Conservation (phyloP, 92 coral and sea anemone genomes). For the Phenganax marumi region DNA sequence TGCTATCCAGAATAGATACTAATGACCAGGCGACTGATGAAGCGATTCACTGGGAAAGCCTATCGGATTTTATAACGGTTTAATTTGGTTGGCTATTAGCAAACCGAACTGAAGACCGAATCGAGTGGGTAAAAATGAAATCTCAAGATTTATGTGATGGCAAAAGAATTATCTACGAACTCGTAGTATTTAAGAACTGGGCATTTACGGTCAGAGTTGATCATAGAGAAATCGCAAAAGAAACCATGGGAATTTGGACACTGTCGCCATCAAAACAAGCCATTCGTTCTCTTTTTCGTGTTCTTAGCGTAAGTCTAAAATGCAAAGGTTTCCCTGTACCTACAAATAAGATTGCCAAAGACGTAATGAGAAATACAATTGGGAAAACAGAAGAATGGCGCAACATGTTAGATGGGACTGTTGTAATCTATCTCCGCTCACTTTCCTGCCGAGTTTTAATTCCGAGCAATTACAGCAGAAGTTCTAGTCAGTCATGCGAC, state of each 20-base stretch:
- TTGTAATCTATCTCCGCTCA: neutral
- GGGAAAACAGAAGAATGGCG: conserved; percentile 25
- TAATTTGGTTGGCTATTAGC: conserved; percentile 39
- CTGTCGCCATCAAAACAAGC: neutral
- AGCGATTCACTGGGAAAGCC: neutral
- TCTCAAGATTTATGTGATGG: conserved; percentile 44
- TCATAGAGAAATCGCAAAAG: conserved; percentile 11
- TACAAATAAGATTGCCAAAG: neutral
- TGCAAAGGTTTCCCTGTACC: conserved; percentile 42
- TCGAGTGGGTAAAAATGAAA: conserved; percentile 25
- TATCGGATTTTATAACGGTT: conserved; percentile 5
- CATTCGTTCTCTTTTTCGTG: conserved; percentile 6
- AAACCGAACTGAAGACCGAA: conserved; percentile 9
- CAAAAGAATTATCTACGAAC: conserved; percentile 11
- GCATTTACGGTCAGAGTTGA: neutral
- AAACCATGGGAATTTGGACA: conserved; percentile 2
- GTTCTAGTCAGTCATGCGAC: neutral
- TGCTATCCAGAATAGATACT: conserved; percentile 1
- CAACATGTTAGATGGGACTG: neutral
- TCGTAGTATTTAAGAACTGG: neutral
- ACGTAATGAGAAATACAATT: neutral
- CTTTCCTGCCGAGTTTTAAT: neutral
- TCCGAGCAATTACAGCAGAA: neutral
- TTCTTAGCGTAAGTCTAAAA: neutral
- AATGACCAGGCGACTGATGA: neutral